Evolutionary conservation across 2,888 invertebrate species (phyloP), one percentile per base, ranked within the genome.

Genomic region (Mycalesis mineus): DNA sequence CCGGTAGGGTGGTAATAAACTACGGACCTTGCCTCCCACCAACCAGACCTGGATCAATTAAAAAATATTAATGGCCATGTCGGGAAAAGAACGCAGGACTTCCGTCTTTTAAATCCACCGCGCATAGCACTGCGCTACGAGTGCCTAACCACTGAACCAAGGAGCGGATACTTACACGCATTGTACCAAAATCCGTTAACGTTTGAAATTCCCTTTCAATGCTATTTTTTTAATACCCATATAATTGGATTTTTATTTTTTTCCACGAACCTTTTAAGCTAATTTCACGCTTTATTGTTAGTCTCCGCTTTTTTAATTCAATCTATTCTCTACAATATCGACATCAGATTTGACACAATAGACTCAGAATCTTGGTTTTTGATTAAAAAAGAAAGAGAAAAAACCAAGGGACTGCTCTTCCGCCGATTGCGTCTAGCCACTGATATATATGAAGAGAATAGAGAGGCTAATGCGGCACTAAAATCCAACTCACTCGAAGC

Each of bases 281-380:
- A 41, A 51, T 51, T 40, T 51, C 51, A 51, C 51, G 51, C 40
- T 51, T 40, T 51, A 41, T 51, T 41, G 51, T 51, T 14, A 47
- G 13, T 50, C 39, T 14, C 28, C 49, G 8, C 15, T 50, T 15
- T 50, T 51, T 41, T 41, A 15, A 51, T 8, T 29, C 7, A 39
- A 39, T 36, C 39, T 29, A 41, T 31, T 31, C 31, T 40, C 31
- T 14, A 40, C 29, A 50, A 50, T 50, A 51, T 41, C 39, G 40
- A 40, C 39, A 51, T 51, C 29, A 29, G 29, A 13, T 50, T 50
- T 14, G 11, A 51, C 11, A 40, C 39, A 39, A 51, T 29, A 29
- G 39, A 29, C 17, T 8, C 11, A 39, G 40, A 51, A 9, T 31
- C 40, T 31, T 7, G 11, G 31, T 51, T 51, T 28, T 50, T 50